phyloP scores from a whole-genome alignment of 1,140 invertebrate genomes.

The Dendroctonus ponderosae region DNA sequence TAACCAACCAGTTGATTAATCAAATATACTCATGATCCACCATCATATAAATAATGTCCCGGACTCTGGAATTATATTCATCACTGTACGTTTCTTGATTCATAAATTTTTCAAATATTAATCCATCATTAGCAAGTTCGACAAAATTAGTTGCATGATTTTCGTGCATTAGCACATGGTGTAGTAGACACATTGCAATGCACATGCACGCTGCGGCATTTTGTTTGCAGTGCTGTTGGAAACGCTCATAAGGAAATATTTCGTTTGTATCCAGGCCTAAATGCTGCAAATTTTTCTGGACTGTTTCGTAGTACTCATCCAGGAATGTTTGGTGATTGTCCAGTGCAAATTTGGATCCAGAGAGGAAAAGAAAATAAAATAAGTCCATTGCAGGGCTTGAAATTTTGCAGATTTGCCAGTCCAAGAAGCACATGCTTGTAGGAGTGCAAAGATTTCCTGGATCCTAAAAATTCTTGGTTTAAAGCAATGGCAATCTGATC shows the following conservation, averaged over 20 bases:
- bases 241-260: slow-evolving; percentile 12
- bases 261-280: background rate
- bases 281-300: slow-evolving; percentile 3
- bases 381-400: background rate
- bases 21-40: background rate
- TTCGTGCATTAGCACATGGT: slow-evolving; percentile 7
- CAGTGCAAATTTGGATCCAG: slow-evolving; percentile 6
- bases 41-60: slow-evolving; percentile 10
- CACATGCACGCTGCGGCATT: slow-evolving; percentile 2
- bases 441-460: background rate
- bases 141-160: background rate
- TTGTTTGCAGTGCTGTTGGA: slow-evolving; percentile 2
- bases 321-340: slow-evolving; percentile 3
- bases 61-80: background rate
- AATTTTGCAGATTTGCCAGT: slow-evolving; percentile 3
- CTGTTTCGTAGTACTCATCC: background rate
- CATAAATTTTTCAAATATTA: background rate
- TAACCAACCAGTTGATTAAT: background rate
- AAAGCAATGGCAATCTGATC: background rate
- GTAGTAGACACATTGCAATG: background rate
- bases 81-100: background rate
- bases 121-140: background rate
- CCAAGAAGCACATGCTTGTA: background rate
- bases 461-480: background rate
- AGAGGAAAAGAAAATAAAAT: slow-evolving; percentile 15